A percentile compares a stretch with the other conserved stretches of the same genome.
These are phyloP conservation scores for Ploceus nigricollis DNA, from an alignment of 2,113 vertebrate species.

Conservation along the genomic window DNA sequence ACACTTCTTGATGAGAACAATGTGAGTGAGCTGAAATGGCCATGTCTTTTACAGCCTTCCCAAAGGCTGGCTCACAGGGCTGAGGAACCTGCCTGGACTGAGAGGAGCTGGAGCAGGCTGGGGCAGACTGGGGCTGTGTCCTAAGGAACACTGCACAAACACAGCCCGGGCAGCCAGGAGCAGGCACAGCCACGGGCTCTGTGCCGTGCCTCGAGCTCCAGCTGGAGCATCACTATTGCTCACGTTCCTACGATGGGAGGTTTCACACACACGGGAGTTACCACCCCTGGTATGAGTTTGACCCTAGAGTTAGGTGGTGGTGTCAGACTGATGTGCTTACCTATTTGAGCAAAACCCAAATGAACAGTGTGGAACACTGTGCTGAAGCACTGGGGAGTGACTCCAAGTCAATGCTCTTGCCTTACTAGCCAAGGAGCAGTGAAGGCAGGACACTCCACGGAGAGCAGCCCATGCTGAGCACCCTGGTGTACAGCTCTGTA, in stretches of 20 bases:
- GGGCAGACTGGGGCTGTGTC: accelerated
- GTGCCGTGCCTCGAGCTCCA: background rate
- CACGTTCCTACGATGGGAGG: background rate
- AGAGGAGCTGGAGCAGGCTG: background rate
- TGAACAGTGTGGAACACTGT: background rate
- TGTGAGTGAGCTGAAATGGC: background rate
- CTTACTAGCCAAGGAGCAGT: background rate
- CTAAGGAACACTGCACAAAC: background rate
- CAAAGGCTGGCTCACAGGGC: background rate
- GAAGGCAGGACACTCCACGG: background rate
- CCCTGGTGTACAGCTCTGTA: background rate
- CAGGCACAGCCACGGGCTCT: background rate
- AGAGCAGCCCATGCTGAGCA: background rate
- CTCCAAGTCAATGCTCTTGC: background rate
- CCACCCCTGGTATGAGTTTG: background rate
- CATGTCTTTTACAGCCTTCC: accelerated
- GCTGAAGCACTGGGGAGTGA: background rate
- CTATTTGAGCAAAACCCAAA: background rate
- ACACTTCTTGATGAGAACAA: background rate
- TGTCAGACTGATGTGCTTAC: background rate
- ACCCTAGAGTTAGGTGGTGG: background rate
- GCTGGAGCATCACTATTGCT: background rate
- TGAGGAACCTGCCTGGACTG: background rate
- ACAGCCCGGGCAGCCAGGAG: background rate
- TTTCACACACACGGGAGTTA: background rate